Evolutionary conservation across 1,140 invertebrate species (phyloP).

Genomic region (Drosophila arawakana): DNA sequence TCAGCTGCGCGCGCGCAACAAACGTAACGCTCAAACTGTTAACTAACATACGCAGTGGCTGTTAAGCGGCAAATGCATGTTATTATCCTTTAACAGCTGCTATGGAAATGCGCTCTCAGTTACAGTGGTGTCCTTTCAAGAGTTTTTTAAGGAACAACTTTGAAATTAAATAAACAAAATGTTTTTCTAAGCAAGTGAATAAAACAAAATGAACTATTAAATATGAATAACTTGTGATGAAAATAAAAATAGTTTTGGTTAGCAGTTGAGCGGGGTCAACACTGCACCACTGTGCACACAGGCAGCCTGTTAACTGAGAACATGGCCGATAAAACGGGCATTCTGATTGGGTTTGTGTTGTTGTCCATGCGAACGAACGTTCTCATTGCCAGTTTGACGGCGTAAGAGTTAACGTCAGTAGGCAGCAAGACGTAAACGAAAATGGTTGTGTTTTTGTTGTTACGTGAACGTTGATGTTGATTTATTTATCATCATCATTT

Average conservation of each 20-base stretch:
- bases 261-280: no score
- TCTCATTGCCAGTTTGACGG: constrained; percentile 49
- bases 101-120: constrained; percentile 24
- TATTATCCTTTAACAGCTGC: constrained; percentile 44
- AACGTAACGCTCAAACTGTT: constrained; percentile 6
- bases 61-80: constrained; percentile 26
- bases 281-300: constrained; percentile 8
- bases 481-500: constrained; percentile 55
- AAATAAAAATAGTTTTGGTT: not conserved
- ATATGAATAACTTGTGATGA: not conserved
- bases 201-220: not conserved
- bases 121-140: constrained; percentile 2
- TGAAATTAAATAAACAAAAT: no score
- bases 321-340: constrained; percentile 44
- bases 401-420: constrained; percentile 56
- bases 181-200: not conserved
- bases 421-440: constrained; percentile 56
- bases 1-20: not conserved
- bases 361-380: constrained; percentile 33
- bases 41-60: constrained; percentile 28
- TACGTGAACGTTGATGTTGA: constrained; percentile 62
- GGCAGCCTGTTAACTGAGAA: constrained; percentile 37
- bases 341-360: constrained; percentile 45
- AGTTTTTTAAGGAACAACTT: not conserved
- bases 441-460: constrained; percentile 72